phyloP scores from a whole-genome alignment of 2,113 vertebrate genomes.

The Urocynchramus pylzowi region DNA sequence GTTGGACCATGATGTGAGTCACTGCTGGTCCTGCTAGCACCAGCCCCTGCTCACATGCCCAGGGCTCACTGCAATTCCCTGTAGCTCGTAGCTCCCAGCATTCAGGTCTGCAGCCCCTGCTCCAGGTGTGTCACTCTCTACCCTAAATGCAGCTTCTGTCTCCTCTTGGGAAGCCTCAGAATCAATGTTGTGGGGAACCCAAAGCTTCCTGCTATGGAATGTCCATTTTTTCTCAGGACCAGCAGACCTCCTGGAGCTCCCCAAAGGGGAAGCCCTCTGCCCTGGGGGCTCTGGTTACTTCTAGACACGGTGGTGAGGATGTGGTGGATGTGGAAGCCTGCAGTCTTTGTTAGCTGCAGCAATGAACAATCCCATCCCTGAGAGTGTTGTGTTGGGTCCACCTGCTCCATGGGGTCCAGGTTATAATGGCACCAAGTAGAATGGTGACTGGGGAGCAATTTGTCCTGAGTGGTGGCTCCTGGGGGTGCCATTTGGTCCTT shows the following conservation, averaged over 20 bases:
- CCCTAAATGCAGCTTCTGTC: neutral
- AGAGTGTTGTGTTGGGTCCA: fast-evolving
- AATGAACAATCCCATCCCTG: neutral
- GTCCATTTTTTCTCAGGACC: neutral
- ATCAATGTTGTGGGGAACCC: neutral
- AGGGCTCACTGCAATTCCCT: neutral
- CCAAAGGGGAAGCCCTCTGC: neutral
- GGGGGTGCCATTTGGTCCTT: neutral
- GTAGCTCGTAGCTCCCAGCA: neutral
- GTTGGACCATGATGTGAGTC: neutral
- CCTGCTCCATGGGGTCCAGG: neutral
- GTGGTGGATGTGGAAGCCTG: neutral
- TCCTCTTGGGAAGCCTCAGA: neutral
- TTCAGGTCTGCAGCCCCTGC: neutral
- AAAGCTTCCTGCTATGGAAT: neutral
- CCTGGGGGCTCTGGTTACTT: neutral
- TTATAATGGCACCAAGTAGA: neutral
- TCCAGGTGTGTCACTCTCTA: neutral
- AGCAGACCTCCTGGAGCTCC: neutral
- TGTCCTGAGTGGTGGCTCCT: neutral
- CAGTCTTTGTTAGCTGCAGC: neutral
- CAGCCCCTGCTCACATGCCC: neutral
- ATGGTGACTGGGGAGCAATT: neutral
- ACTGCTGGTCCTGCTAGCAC: neutral
- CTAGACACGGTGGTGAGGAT: neutral